These are phyloP conservation scores for Trichonephila clavipes DNA, from an alignment of 1,140 invertebrate genomes.

Conservation along the genomic window DNA sequence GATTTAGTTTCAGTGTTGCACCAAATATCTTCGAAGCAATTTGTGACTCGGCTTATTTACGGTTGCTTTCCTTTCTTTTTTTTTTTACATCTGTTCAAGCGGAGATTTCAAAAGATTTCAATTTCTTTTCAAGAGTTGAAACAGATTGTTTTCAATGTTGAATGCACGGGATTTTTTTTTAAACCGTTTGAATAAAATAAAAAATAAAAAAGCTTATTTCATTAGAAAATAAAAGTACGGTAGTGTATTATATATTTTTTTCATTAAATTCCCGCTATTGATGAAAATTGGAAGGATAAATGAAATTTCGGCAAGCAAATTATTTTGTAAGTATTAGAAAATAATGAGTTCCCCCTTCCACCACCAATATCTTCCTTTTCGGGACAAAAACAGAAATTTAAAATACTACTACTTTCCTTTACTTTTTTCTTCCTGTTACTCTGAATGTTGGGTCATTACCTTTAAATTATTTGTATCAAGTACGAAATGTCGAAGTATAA, in stretches of 20 bases:
- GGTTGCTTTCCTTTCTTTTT: not conserved
- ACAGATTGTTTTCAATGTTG: not conserved
- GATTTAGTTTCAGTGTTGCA: not conserved
- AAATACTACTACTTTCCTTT: not conserved
- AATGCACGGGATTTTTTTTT: not conserved
- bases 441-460: too few relatives aligned
- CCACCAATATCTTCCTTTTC: too few relatives aligned
- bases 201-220: not conserved
- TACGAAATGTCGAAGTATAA: too few relatives aligned
- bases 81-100: not conserved
- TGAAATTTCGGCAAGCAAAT: too few relatives aligned
- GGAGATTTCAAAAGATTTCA: slow-evolving; percentile 33
- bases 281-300: too few relatives aligned
- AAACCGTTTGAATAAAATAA: not conserved
- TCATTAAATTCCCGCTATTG: not conserved
- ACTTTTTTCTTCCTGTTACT: too few relatives aligned
- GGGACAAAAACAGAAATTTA: not conserved
- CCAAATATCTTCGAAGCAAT: not conserved
- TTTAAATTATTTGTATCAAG: too few relatives aligned
- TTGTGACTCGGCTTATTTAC: not conserved
- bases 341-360: too few relatives aligned
- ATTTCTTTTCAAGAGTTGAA: not conserved
- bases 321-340: too few relatives aligned
- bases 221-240: not conserved
- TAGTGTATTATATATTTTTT: too few relatives aligned